phyloP scores from a whole-genome alignment of 2,797 vertebrate genomes.

The Sebastes itinus region DNA sequence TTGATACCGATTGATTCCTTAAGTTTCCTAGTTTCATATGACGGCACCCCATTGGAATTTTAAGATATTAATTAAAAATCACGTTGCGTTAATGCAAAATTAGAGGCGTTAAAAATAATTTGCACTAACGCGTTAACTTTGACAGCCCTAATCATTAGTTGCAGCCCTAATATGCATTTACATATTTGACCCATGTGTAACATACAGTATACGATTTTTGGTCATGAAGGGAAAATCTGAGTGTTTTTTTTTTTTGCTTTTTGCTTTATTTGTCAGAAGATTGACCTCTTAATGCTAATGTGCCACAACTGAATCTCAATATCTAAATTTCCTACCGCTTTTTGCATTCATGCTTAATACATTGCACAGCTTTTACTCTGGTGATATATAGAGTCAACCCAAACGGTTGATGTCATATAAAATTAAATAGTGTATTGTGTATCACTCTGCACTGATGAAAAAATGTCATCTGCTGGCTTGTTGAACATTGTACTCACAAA shows the following conservation, averaged over 20 bases:
- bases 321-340: background rate
- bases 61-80: too few relatives aligned
- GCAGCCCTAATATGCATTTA: background rate
- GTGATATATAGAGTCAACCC: background rate
- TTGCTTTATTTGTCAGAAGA: background rate
- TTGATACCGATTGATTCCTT: too few relatives aligned
- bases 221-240: background rate
- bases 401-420: slow-evolving; percentile 13
- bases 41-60: too few relatives aligned
- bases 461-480: slow-evolving; percentile 29
- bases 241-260: too few relatives aligned
- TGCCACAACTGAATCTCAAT: background rate
- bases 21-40: too few relatives aligned
- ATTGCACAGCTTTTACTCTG: slow-evolving; percentile 2
- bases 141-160: background rate
- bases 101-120: too few relatives aligned
- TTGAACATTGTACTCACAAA: slow-evolving; percentile 49
- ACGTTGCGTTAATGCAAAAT: too few relatives aligned
- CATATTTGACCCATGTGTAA: background rate
- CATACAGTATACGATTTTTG: background rate
- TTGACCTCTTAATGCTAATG: background rate
- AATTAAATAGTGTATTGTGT: slow-evolving; percentile 19
- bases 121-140: too few relatives aligned
- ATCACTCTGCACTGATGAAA: slow-evolving; percentile 22
- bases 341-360: background rate